Conservation (phyloP, 2,113 vertebrate genomes). For the Girardinichthys multiradiatus region DNA sequence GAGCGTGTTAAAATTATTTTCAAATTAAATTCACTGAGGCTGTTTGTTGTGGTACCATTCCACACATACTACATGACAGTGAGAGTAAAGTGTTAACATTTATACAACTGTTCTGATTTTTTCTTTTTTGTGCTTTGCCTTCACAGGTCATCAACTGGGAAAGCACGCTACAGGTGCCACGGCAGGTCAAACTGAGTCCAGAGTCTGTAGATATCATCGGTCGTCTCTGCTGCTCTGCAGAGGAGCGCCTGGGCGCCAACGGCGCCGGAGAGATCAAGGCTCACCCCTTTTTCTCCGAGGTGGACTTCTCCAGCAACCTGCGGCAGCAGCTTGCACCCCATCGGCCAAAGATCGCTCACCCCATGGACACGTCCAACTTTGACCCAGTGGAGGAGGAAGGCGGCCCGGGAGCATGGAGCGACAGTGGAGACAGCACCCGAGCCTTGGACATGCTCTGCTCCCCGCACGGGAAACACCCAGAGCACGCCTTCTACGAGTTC, state of each 20-base stretch:
- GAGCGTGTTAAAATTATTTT: too few relatives aligned
- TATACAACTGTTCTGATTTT: background rate
- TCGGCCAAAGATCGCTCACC: conserved; percentile 94
- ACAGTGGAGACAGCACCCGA: conserved; percentile 88
- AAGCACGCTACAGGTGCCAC: conserved; percentile 93
- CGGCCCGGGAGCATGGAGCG: conserved; percentile 86
- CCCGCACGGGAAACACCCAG: conserved; percentile 88
- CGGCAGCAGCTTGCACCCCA: conserved; percentile 95
- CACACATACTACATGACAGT: background rate
- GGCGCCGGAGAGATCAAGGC: conserved; percentile 95
- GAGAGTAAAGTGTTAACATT: background rate
- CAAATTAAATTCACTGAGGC: too few relatives aligned
- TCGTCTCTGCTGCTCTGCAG: conserved; percentile 92
- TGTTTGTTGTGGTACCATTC: too few relatives aligned
- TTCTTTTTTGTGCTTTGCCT: background rate
- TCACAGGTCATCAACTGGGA: conserved; percentile 97
- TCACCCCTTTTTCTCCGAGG: conserved; percentile 89
- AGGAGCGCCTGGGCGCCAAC: conserved; percentile 89
- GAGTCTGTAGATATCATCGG: conserved; percentile 94
- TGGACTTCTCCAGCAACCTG: conserved; percentile 93
- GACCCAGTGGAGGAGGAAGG: conserved; percentile 96
- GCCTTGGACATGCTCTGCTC: conserved; percentile 88
- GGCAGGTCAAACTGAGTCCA: conserved; percentile 91
- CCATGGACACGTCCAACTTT: conserved; percentile 99
- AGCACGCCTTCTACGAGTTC: conserved; percentile 98